Base-by-base conservation (phyloP, 2,113 vertebrate genomes). In the Pagrus major region DNA sequence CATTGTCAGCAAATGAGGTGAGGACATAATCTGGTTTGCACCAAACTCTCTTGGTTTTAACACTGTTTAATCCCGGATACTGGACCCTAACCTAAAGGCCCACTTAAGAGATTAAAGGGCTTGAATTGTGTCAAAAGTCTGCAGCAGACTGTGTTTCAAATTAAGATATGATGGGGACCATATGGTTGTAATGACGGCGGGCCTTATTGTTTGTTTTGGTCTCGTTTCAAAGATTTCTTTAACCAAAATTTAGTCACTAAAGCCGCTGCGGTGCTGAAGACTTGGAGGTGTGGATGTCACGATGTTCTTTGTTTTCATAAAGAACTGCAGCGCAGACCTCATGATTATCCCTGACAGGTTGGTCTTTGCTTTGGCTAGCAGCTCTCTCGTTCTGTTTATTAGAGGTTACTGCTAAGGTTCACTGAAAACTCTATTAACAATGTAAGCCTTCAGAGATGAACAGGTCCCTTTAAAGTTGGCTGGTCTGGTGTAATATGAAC, bases 81-180 rank as follows among this genome's bases (percentile, higher is more conserved):
- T 46, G 18, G 27, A 56, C 8, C 37, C 51, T 39, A 67, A 71
- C 39, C 29, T 14, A 27, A 71, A 71, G 16, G 18, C 21, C 39
- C 42, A 35, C 61, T 81, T 49, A 68, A 81, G 39, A 68, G 58
- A 86, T 76, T 69, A 80, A 75, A 80, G 49, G 46, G 15, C 12
- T 41, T 61, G 14, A 47, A 46, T 60, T 58, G 33, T 44, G 58
- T 78, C 37, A 82, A 56, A 89, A 46, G 61, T 73, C 60, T 81
- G 42, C 64, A 52, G 44, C 44, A 61, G 70, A 71, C 64, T 76
- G 23, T 75, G 42, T 70, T 84, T 61, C 54, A 27, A 67, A 65
- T 75, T 29, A 81, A 44, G 52, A 72, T 68, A 66, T 87, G 63
- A 89, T 77, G 5, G 52, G 31, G 85, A 60, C 54, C 72, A 85